These are phyloP conservation scores for Antheraea mylitta DNA, from an alignment of 1,140 invertebrate species.

Conservation along the genomic window DNA sequence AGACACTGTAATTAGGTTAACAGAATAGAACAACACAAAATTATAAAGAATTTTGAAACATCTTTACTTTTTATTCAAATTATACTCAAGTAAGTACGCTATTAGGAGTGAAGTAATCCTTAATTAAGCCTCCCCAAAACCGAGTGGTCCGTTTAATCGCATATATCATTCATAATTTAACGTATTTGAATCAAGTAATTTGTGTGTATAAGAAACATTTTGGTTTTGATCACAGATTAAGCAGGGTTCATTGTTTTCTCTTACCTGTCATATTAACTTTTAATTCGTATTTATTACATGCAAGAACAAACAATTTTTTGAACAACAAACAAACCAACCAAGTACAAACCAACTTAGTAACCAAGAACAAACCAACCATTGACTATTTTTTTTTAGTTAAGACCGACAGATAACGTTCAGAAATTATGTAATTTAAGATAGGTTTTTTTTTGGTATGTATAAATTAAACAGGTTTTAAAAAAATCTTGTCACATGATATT, in stretches of 20 bases:
- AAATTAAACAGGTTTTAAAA: too few relatives aligned
- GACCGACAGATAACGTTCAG: too few relatives aligned
- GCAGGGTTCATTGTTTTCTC: background rate
- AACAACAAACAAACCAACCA: too few relatives aligned
- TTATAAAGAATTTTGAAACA: constrained; percentile 12
- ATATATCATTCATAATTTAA: constrained; percentile 31
- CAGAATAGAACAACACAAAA: background rate
- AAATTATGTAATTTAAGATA: too few relatives aligned
- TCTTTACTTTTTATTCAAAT: background rate
- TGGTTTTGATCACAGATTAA: too few relatives aligned
- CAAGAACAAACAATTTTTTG: too few relatives aligned
- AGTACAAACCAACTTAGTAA: too few relatives aligned
- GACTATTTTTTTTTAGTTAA: too few relatives aligned
- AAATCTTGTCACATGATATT: too few relatives aligned
- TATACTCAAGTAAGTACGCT: constrained; percentile 5
- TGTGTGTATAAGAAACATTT: constrained; percentile 14
- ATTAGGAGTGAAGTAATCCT: constrained; percentile 26
- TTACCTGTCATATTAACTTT: background rate
- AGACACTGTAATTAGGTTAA: background rate
- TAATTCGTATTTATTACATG: too few relatives aligned
- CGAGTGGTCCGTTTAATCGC: constrained; percentile 25
- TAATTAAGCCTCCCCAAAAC: constrained; percentile 27
- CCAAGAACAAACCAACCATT: too few relatives aligned
- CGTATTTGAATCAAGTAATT: constrained; percentile 28
- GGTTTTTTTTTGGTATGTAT: too few relatives aligned